Conservation (phyloP, 2,797 vertebrate species). For the Caiman crocodilus region DNA sequence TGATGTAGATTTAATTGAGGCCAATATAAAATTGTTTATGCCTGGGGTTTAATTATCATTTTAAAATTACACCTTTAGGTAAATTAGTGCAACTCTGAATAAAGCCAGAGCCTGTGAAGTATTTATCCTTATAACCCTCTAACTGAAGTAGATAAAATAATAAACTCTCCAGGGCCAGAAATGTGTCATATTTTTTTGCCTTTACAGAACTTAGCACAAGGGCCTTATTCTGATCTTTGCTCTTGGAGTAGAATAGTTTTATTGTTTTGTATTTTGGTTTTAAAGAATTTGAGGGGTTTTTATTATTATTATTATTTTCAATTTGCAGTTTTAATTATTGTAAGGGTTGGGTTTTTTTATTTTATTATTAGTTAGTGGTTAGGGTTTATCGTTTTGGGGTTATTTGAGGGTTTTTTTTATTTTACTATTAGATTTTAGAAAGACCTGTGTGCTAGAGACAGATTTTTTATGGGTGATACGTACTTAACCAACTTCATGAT, state of each 20-base stretch:
- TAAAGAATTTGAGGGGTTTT: neutral
- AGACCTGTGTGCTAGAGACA: neutral
- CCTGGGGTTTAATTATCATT: neutral
- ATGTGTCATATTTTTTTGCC: neutral
- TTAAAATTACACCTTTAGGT: neutral
- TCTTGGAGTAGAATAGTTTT: neutral
- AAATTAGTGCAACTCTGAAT: neutral
- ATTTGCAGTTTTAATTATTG: neutral
- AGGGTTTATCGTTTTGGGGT: neutral
- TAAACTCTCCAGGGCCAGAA: neutral
- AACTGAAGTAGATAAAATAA: neutral
- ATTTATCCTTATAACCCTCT: neutral
- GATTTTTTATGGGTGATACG: too few species aligned
- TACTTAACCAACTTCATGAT: too few species aligned
- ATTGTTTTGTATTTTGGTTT: neutral
- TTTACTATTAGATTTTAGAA: neutral
- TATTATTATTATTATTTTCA: neutral
- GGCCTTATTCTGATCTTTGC: neutral
- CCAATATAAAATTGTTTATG: neutral
- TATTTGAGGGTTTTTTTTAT: neutral
- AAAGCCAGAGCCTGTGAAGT: neutral
- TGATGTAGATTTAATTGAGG: neutral
- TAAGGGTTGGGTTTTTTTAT: neutral
- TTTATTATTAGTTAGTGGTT: neutral
- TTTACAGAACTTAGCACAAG: fast-evolving